These are phyloP conservation scores for Drosophila austrosaltans DNA, from an alignment of 2,888 invertebrate species.

Conservation along the genomic window DNA sequence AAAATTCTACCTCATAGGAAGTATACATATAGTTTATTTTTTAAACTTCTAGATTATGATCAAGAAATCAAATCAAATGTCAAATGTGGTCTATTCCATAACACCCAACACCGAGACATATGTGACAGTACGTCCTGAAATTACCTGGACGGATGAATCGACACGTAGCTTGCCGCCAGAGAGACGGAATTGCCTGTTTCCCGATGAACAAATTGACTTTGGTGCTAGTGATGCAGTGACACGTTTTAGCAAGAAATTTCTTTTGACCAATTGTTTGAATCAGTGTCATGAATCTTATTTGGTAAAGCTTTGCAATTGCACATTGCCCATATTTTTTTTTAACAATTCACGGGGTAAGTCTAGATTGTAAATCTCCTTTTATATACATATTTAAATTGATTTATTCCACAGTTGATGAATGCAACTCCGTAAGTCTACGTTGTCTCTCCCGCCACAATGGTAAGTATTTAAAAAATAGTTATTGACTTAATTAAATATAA, in stretches of 20 bases:
- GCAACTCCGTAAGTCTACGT: slow-evolving; percentile 69
- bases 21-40: not conserved
- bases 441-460: slow-evolving; percentile 78
- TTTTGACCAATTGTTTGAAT: slow-evolving; percentile 76
- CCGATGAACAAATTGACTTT: slow-evolving; percentile 55
- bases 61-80: slow-evolving; percentile 69
- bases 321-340: slow-evolving; percentile 76
- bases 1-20: not conserved
- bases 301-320: slow-evolving; percentile 78
- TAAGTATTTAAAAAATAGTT: slow-evolving; percentile 37
- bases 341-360: slow-evolving; percentile 59
- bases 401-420: slow-evolving; percentile 49
- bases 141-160: slow-evolving; percentile 71
- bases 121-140: slow-evolving; percentile 76
- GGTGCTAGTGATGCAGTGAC: slow-evolving; percentile 51
- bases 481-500: too few species aligned
- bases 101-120: slow-evolving; percentile 75
- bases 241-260: slow-evolving; percentile 54
- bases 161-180: slow-evolving; percentile 66
- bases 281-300: slow-evolving; percentile 80
- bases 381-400: not conserved
- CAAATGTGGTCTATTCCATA: slow-evolving; percentile 68
- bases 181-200: slow-evolving; percentile 77
- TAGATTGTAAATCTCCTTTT: not conserved
- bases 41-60: slow-evolving; percentile 66